Evolutionary conservation across 1,140 invertebrate species (phyloP), one percentile per base, ranked within the genome.

Genomic region (Druon quercuslanigerum): DNA sequence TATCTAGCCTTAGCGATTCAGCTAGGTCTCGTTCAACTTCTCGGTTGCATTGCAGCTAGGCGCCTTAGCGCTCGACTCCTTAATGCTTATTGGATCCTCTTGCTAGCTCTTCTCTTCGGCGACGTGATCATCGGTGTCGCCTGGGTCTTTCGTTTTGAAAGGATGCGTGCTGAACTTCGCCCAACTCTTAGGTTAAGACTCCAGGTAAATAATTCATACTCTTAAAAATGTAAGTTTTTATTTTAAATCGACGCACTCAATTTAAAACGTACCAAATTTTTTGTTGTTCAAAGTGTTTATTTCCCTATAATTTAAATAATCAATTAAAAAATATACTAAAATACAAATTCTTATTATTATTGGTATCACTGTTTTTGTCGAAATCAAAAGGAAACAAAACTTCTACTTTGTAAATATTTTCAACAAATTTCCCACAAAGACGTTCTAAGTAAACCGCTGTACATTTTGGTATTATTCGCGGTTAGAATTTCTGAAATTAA

Each of bases 91-190:
- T 97, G 96, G 96, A 90, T 96, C n/a, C 91, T 97, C 4, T 90
- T 97, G 70, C 90, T 97, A 1, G 94, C 95, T 9, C 92, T 98
- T 2, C 92, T 97, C 8, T 94, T 96, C 82, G 96, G 96, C 33
- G 96, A 98, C 93, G 94, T 95, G 1, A 93, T 97, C 4, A 94
- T 97, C 50, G 96, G 96, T 16, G 93, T 96, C n/a, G 95, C 96
- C 80, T 98, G 96, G 96, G 94, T 96, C 75, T 96, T 96, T 88
- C 92, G 95, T 16, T 96, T 96, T 87, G 95, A 96, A 83, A 93
- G 92, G 76, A 94, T 97, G 74, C 93, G 94, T 81, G 91, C 94
- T 51, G 94, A 95, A 78, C 92, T 97, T 17, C 92, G 93, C 73
- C 95, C 95, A 0, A 93, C 93, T 51, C 91, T 97, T 17, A 93